These are phyloP conservation scores for Lordiphosa stackelbergi DNA, from an alignment of 1,140 invertebrate genomes.

Conservation along the genomic window DNA sequence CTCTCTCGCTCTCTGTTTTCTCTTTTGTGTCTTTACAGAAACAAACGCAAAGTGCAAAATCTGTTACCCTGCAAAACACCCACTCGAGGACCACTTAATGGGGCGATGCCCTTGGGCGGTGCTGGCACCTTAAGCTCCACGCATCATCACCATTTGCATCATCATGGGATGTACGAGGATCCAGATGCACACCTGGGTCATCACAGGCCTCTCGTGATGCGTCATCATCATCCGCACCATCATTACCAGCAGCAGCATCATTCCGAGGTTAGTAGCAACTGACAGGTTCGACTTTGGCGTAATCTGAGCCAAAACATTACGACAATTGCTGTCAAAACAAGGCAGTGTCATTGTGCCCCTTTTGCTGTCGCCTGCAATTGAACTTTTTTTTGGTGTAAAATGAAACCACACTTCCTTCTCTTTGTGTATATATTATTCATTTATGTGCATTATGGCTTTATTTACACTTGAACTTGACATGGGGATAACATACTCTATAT, in stretches of 20 bases:
- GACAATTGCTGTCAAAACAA: constrained; percentile 72
- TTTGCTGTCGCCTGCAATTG: constrained; percentile 47
- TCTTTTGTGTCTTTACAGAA: constrained; percentile 79
- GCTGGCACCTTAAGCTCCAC: constrained; percentile 34
- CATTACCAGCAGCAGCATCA: constrained; percentile 79
- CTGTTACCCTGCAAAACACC: constrained; percentile 84
- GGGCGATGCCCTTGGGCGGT: constrained; percentile 64
- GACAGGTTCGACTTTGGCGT: constrained; percentile 5
- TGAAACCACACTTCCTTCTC: constrained; percentile 57
- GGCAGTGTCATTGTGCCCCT: constrained; percentile 49
- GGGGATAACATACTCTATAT: constrained; percentile 1
- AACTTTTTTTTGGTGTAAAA: constrained; percentile 48
- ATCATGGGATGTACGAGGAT: constrained; percentile 81
- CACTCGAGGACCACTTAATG: constrained; percentile 79
- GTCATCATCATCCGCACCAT: constrained; percentile 77
- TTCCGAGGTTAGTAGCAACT: constrained; percentile 67
- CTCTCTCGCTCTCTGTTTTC: constrained; percentile 7
- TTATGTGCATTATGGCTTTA: constrained; percentile 41
- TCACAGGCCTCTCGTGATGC: constrained; percentile 72
- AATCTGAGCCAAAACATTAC: constrained; percentile 43
- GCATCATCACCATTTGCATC: constrained; percentile 75
- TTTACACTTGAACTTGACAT: constrained; percentile 59
- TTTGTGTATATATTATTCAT: constrained; percentile 42
- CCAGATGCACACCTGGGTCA: constrained; percentile 76
- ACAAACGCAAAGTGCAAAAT: constrained; percentile 85